Evolutionary conservation across 2,113 vertebrate genomes (phyloP), one percentile per base, ranked within the genome.

Genomic region (Nibea albiflora): DNA sequence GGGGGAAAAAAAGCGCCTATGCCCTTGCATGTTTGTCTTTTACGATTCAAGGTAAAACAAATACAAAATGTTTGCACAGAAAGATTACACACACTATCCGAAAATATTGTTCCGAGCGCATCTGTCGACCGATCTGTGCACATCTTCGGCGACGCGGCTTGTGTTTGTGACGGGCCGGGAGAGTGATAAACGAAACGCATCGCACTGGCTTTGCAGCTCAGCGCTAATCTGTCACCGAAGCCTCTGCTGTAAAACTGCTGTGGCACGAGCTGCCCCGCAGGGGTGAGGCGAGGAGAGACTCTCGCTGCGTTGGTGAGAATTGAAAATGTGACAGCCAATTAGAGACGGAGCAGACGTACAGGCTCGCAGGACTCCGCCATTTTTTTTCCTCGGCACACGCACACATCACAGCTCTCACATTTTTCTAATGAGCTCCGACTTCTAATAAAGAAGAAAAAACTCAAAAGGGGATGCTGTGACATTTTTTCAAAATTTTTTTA

Each of bases 271-370:
- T 28, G 72, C 64, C 71, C 73, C 15, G 0, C 58, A 63, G 67
- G 83, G 81, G 44, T 62, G 85, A 89, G 80, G 44, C 60, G 47
- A 35, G 63, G 70, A 62, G 53, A 81, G 73, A 49, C 57, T 54
- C 70, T 74, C 63, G 1, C 81, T 15, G 63, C 10, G 76, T 60
- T 81, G 77, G 58, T 69, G 77, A 74, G 80, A 85, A 61, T 24
- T 60, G 78, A 68, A 12, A 75, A 78, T 76, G 88, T 77, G 84
- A 85, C 84, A 87, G 75, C 81, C 78, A 94, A 92, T 93, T 91
- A 90, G 53, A 83, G 83, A 53, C 52, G 20, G 75, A 64, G 22
- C 77, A 76, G 85, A 83, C 63, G n/a, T 20, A 42, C 56, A 44
- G 60, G 81, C 63, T 54, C 66, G 50, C 58, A 84, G 31, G 69